phyloP scores from a whole-genome alignment of 2,888 invertebrate species.

The Ommatoiulus sabulosus region DNA sequence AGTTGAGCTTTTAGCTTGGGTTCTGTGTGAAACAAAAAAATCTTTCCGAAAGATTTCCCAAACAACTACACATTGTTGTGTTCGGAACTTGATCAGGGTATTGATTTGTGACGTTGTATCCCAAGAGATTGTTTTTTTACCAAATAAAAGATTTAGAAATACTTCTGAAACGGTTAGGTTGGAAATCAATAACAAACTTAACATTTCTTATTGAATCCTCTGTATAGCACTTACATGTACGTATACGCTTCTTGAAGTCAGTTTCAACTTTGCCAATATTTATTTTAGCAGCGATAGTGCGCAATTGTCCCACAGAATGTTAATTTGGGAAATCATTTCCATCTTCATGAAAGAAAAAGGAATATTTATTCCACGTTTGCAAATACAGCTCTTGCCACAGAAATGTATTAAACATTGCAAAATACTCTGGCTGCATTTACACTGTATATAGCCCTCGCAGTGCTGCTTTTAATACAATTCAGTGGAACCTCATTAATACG shows the following conservation, averaged over 20 bases:
- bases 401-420: not conserved
- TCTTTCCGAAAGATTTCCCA: not conserved
- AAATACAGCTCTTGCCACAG: not conserved
- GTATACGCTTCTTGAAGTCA: no score
- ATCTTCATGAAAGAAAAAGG: not conserved
- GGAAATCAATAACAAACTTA: not conserved
- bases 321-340: not conserved
- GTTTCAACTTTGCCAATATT: constrained; percentile 23
- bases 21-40: not conserved
- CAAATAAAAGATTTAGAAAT: constrained; percentile 26
- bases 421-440: not conserved
- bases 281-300: not conserved
- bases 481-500: no score
- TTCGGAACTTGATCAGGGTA: not conserved
- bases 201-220: not conserved
- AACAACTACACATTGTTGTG: not conserved
- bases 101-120: not conserved
- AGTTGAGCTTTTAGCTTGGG: not conserved
- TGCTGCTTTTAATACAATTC: no score
- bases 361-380: not conserved
- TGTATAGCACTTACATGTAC: not conserved
- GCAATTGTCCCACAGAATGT: not conserved
- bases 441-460: no score
- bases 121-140: not conserved
- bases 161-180: constrained; percentile 16